phyloP scores from a whole-genome alignment of 2,797 vertebrate genomes.

The Spizella passerina region DNA sequence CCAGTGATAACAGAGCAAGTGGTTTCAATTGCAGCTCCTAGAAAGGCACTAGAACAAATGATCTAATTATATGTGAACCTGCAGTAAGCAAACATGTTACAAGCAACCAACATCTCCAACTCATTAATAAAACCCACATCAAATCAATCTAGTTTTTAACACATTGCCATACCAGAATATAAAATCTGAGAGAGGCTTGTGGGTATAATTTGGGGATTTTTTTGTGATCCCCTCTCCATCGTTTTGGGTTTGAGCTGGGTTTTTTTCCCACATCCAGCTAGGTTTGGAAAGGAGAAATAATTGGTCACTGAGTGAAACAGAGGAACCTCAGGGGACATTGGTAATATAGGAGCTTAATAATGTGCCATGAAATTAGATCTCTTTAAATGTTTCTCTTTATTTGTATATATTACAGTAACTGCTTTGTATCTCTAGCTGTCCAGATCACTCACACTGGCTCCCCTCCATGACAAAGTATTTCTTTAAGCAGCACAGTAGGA shows the following conservation, averaged over 20 bases:
- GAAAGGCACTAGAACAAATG: not conserved
- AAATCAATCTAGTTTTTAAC: not conserved
- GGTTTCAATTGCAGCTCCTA: not conserved
- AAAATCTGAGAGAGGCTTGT: not conserved
- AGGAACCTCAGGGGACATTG: rapidly evolving
- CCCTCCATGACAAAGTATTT: not conserved
- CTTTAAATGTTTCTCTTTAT: not conserved
- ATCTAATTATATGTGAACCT: not conserved
- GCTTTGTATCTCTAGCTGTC: not conserved
- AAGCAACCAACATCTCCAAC: not conserved
- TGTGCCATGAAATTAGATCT: not conserved
- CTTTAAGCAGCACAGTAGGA: not conserved
- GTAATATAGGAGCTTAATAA: not conserved
- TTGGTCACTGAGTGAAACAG: rapidly evolving
- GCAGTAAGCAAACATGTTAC: not conserved
- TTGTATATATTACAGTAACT: not conserved
- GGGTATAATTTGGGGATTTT: not conserved
- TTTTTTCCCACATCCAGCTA: not conserved
- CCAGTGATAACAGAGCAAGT: not conserved
- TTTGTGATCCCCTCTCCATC: not conserved
- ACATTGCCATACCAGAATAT: not conserved
- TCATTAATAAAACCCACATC: not conserved
- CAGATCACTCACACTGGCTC: not conserved
- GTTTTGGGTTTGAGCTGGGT: not conserved
- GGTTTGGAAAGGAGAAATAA: not conserved